Evolutionary conservation across 2,888 invertebrate species (phyloP), one percentile per base, ranked within the genome.

Genomic region (Campopleginae sp.): DNA sequence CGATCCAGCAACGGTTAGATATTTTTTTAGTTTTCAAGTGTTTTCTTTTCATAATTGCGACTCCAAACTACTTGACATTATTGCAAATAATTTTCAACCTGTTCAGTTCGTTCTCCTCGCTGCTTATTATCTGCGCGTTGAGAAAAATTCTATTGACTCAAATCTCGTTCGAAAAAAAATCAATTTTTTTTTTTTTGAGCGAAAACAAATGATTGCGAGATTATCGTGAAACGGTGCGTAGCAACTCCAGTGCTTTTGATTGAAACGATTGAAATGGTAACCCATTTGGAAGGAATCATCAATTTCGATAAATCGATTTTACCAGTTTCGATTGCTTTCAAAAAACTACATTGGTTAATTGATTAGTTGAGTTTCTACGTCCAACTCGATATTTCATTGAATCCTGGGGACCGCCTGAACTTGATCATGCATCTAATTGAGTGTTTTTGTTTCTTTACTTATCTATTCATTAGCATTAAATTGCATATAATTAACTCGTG

Each of bases 331-430:
- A 12, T n/a, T n/a, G 31, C 19, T 61, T 19, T 44, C 27, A 10
- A 14, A 61, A 78, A 70, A 44, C 72, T 80, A 84, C 58, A 27
- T 58, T 48, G 27, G 77, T 66, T 44, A 80, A 44, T 76, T 51
- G 61, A 10, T 84, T 65, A 80, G 42, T 31, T 72, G 61, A 72
- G 27, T 66, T 46, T 77, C 80, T 80, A 84, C 80, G 51, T 84
- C 14, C 46, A 80, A 80, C 80, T 72, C 65, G 76, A 68, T 79
- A 79, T n/a, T 68, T 58, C 54, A 66, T 71, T 80, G 14, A 51
- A 33, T 65, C 38, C 65, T 38, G 76, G 23, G n/a, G 44, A 33
- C 19, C 48, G 51, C n/a, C n/a, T 48, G 48, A 33, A 54, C n/a
- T 27, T 74, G 44, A 23, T 74, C 58, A 61, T 61, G 74, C 44